Conservation (phyloP, 2,888 invertebrate species). For the Antheraea yamamai region DNA sequence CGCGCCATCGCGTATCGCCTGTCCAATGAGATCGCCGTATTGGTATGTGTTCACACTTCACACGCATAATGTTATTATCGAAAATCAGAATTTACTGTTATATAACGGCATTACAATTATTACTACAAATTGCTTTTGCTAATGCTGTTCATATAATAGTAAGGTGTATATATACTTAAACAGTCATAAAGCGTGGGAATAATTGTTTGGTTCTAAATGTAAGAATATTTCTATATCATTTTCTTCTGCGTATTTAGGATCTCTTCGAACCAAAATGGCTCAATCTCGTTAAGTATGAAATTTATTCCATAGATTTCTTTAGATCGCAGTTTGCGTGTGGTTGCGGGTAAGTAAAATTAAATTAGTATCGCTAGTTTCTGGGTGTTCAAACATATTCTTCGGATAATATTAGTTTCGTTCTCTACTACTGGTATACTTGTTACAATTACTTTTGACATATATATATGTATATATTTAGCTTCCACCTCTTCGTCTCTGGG, state of each 20-base stretch:
- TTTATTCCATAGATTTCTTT: too few relatives aligned
- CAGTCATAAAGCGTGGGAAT: not conserved
- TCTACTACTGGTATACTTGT: too few relatives aligned
- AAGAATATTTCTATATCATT: not conserved
- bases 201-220: not conserved
- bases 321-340: not conserved
- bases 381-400: too few relatives aligned
- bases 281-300: not conserved
- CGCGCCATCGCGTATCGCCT: constrained; percentile 77
- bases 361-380: too few relatives aligned
- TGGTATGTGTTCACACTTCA: constrained; percentile 61
- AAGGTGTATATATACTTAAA: not conserved
- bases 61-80: not conserved
- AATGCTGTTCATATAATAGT: not conserved
- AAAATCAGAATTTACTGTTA: not conserved
- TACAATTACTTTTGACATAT: too few relatives aligned
- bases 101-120: not conserved
- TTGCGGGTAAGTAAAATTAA: not conserved
- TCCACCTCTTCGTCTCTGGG: too few relatives aligned
- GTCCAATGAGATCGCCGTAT: constrained; percentile 68
- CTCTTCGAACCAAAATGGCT: not conserved
- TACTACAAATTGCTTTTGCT: not conserved
- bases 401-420: too few relatives aligned
- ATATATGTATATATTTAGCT: too few relatives aligned
- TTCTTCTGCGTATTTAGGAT: not conserved